Conservation (phyloP, 2,797 vertebrate species). For the Cuniculus paca region DNA sequence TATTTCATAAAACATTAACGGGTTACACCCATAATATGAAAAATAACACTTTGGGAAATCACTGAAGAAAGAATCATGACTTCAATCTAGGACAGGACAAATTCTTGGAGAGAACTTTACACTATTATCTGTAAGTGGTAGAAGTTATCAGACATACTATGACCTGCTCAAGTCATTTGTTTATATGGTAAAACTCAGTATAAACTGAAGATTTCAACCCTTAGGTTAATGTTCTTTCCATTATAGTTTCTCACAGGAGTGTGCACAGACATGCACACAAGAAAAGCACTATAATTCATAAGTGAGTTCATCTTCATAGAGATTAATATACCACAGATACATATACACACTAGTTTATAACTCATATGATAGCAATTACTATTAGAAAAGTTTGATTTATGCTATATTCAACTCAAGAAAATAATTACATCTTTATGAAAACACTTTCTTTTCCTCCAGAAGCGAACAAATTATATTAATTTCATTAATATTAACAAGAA, state of each 20-base stretch:
- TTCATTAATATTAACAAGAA: slow-evolving; percentile 41
- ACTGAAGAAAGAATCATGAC: slow-evolving; percentile 25
- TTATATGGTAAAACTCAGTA: slow-evolving; percentile 25
- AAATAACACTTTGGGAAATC: slow-evolving; percentile 42
- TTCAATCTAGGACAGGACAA: not conserved
- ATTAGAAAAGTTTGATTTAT: slow-evolving; percentile 7
- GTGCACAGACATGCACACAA: not conserved
- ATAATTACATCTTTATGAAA: slow-evolving; percentile 41
- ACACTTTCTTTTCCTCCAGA: slow-evolving; percentile 59
- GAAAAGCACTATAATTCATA: slow-evolving; percentile 28
- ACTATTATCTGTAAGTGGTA: not conserved
- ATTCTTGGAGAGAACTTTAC: slow-evolving; percentile 10
- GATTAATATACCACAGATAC: not conserved
- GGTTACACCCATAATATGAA: slow-evolving; percentile 23
- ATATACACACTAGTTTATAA: slow-evolving; percentile 3
- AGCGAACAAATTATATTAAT: slow-evolving; percentile 41
- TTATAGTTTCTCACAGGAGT: not conserved
- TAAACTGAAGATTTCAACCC: not conserved
- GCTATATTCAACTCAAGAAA: slow-evolving; percentile 43
- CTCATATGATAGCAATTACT: not conserved
- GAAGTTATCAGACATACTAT: slow-evolving; percentile 21
- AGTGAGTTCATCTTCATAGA: not conserved
- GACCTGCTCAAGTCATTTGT: not conserved
- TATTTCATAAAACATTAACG: slow-evolving; percentile 47
- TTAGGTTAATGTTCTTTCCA: not conserved